Percentiles rank a stretch among this genome's conserved stretches.
Evolutionary conservation across 2,888 invertebrate genomes (phyloP).

Genomic region (Melieria crassipennis): DNA sequence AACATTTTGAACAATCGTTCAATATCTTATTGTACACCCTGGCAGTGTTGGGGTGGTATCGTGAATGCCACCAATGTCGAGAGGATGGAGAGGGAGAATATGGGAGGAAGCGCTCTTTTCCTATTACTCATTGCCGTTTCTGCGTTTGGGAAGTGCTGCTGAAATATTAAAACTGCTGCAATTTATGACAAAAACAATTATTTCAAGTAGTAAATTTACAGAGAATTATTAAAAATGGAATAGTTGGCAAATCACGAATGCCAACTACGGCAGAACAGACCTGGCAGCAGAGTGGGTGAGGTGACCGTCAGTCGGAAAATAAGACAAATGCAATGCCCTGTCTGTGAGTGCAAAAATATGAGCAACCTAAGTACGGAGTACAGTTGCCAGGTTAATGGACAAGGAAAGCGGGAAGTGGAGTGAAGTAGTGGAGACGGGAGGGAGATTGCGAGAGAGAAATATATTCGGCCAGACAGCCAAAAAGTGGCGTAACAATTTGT

Average conservation of each 20-base stretch:
- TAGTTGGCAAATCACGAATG: slow-evolving; percentile 8
- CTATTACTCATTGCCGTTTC: not conserved
- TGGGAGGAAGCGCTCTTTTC: not conserved
- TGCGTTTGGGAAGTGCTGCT: slow-evolving; percentile 9
- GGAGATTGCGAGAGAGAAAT: not conserved
- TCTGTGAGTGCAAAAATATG: not conserved
- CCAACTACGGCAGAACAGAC: not conserved
- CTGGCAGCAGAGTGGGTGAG: not conserved
- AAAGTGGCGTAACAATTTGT: not conserved
- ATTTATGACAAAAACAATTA: slow-evolving; percentile 38
- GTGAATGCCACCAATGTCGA: too few relatives aligned
- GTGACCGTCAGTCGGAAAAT: not conserved
- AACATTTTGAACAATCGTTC: too few relatives aligned
- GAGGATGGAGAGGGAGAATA: too few relatives aligned
- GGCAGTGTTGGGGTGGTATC: too few relatives aligned
- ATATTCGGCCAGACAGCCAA: not conserved
- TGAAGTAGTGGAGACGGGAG: not conserved
- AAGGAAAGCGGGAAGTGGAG: not conserved
- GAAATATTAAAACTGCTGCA: slow-evolving; percentile 36
- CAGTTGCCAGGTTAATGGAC: not conserved
- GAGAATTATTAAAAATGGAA: not conserved
- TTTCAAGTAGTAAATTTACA: slow-evolving; percentile 26
- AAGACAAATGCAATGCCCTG: not conserved
- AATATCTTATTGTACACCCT: too few relatives aligned
- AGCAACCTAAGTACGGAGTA: not conserved